Base-by-base conservation (phyloP, 2,113 vertebrate genomes). In the Rhizomys pruinosus region DNA sequence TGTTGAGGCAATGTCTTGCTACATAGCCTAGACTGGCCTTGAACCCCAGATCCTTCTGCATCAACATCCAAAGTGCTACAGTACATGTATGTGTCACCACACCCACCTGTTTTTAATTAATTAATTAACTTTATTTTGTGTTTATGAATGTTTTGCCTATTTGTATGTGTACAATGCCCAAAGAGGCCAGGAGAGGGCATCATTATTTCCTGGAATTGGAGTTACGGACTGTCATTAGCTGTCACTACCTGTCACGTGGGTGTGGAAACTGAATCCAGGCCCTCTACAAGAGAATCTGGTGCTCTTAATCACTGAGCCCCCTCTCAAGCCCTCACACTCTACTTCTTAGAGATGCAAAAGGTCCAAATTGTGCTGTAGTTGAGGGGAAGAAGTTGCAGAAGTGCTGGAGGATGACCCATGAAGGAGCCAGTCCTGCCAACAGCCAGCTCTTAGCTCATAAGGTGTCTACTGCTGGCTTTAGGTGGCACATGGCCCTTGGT, bases 331-430 rank as follows among this genome's bases (percentile, higher is more conserved):
- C 47, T 11, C n/a, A 12, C 27, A 8, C 20, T 15, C 25, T 17
- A 59, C 34, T 76, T 94, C 63, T 93, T 42, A 32, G 88, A 95
- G 80, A 86, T 61, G 17, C 44, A 15, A 42, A 25, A 85, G 19
- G 11, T 64, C 34, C 92, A 66, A n/a, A 34, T 0, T 2, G 19
- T 37, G 89, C 69, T 61, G 17, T 22, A 77, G 86, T 73, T 81
- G 39, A 78, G 73, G 34, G 59, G 55, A 89, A 93, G 63, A 61
- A 68, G 89, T 44, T 73, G 39, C 52, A 63, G 66, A 57, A 73
- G 61, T 1, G 5, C 44, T n/a, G 8, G 27, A 44, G 52, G 39
- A 47, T 27, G 32, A 39, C 44, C 42, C 0, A 3, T 80, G 61
- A 84, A 63, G 92, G 87, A 92, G 69, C 27, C 23, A 80, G 85